These are phyloP conservation scores for Calidris pygmaea DNA, from an alignment of 2,113 vertebrate species.

Conservation along the genomic window DNA sequence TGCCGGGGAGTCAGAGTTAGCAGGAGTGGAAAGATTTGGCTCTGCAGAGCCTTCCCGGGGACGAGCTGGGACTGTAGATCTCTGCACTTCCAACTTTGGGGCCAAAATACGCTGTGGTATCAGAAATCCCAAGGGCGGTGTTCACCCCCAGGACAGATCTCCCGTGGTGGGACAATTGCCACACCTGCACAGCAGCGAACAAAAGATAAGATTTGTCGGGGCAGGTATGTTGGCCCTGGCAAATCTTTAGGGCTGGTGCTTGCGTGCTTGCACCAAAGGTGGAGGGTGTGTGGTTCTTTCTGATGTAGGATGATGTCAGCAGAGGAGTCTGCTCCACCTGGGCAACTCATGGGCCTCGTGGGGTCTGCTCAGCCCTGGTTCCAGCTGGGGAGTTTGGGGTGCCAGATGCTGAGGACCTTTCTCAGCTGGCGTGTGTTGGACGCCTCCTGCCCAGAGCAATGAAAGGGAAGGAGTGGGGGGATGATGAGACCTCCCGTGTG, in stretches of 20 bases:
- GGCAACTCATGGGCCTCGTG: background rate
- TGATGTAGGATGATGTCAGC: fast-evolving
- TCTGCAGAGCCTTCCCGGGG: fast-evolving
- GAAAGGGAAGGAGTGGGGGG: background rate
- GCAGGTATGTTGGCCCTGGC: background rate
- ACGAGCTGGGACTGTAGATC: background rate
- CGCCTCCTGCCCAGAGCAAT: background rate
- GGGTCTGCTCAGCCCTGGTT: background rate
- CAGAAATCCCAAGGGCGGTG: background rate
- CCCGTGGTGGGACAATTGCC: background rate
- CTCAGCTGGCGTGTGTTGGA: background rate
- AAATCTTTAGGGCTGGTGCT: background rate
- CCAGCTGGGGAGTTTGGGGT: background rate
- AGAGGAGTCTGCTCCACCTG: background rate
- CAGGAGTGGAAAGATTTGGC: background rate
- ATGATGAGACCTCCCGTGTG: fast-evolving
- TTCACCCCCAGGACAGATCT: background rate
- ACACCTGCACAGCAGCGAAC: background rate
- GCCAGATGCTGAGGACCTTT: background rate
- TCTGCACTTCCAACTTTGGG: background rate
- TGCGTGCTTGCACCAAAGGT: background rate
- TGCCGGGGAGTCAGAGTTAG: background rate
- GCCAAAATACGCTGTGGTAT: background rate
- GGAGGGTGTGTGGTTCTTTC: background rate
- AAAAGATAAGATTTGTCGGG: background rate